Percentiles rank a stretch among this genome's conserved stretches.
phyloP scores from a whole-genome alignment of 2,888 invertebrate species.

The Isotomurus palustris region DNA sequence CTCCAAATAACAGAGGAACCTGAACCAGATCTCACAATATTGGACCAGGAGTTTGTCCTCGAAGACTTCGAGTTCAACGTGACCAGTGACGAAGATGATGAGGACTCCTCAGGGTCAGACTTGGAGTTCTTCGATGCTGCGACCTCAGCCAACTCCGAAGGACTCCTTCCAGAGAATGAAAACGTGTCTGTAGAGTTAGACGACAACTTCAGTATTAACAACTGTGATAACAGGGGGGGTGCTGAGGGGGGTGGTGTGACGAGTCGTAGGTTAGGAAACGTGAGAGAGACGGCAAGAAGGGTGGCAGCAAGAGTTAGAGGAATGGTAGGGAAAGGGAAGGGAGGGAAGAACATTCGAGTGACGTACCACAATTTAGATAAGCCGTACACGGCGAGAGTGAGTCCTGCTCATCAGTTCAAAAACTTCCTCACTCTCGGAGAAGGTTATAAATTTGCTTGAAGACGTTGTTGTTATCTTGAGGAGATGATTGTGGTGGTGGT shows the following conservation, averaged over 20 bases:
- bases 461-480: too few relatives aligned
- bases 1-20: slow-evolving; percentile 41
- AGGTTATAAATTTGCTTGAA: slow-evolving; percentile 17
- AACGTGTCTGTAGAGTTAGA: slow-evolving; percentile 45
- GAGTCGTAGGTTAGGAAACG: slow-evolving; percentile 30
- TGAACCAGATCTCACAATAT: slow-evolving; percentile 44
- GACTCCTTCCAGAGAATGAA: slow-evolving; percentile 38
- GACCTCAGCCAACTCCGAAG: slow-evolving; percentile 16
- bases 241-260: slow-evolving; percentile 13
- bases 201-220: slow-evolving; percentile 37
- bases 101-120: slow-evolving; percentile 39
- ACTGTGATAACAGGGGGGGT: slow-evolving; percentile 22
- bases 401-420: slow-evolving; percentile 43
- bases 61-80: slow-evolving; percentile 46
- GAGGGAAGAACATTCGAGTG: slow-evolving; percentile 37
- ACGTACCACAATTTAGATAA: slow-evolving; percentile 46
- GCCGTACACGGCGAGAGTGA: slow-evolving; percentile 44
- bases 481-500: too few relatives aligned
- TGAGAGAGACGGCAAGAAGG: slow-evolving; percentile 38
- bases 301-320: slow-evolving; percentile 40
- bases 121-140: slow-evolving; percentile 45
- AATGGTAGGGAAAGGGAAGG: slow-evolving; percentile 40
- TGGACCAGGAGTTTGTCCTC: slow-evolving; percentile 42
- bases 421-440: slow-evolving; percentile 45
- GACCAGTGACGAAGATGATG: slow-evolving; percentile 39